Percentiles rank a stretch among this genome's conserved stretches.
phyloP scores from a whole-genome alignment of 2,888 invertebrate genomes.

The Agrochola lychnidis region DNA sequence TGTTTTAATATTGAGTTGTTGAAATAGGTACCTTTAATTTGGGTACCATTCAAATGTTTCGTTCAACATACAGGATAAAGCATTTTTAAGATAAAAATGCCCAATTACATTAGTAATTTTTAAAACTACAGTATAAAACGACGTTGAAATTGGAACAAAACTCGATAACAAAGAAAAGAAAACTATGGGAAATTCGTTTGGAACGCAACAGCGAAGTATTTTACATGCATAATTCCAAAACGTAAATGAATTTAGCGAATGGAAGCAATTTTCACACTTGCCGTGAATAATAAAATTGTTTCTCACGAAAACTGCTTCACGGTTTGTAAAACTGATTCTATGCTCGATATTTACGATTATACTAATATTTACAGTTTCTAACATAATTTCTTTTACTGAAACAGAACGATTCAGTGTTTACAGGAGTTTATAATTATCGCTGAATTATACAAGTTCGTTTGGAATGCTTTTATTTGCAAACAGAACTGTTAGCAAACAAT shows the following conservation, averaged over 20 bases:
- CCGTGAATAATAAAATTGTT: conserved; percentile 72
- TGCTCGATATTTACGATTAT: conserved; percentile 55
- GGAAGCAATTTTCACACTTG: conserved; percentile 77
- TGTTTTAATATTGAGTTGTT: not conserved
- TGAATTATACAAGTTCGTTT: conserved; percentile 7
- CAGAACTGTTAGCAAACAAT: not conserved
- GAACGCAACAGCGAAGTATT: conserved; percentile 59
- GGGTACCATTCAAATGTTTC: not conserved
- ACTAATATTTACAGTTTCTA: conserved; percentile 48
- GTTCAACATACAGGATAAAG: not conserved
- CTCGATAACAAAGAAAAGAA: conserved; percentile 54
- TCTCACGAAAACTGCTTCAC: conserved; percentile 75
- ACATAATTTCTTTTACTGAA: conserved; percentile 27
- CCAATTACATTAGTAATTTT: not conserved
- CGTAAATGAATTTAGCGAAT: conserved; percentile 72
- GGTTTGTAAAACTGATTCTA: conserved; percentile 70
- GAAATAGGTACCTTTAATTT: too few relatives aligned
- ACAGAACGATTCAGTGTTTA: not conserved
- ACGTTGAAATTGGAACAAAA: conserved; percentile 25
- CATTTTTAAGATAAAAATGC: not conserved
- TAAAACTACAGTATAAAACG: not conserved
- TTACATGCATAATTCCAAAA: conserved; percentile 74
- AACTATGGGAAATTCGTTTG: conserved; percentile 68
- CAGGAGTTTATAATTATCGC: conserved; percentile 6
- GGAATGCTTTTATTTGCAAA: conserved; percentile 1